Percentiles rank a stretch among this genome's conserved stretches.
phyloP scores from a whole-genome alignment of 2,888 invertebrate species.

The Allygus modestus region DNA sequence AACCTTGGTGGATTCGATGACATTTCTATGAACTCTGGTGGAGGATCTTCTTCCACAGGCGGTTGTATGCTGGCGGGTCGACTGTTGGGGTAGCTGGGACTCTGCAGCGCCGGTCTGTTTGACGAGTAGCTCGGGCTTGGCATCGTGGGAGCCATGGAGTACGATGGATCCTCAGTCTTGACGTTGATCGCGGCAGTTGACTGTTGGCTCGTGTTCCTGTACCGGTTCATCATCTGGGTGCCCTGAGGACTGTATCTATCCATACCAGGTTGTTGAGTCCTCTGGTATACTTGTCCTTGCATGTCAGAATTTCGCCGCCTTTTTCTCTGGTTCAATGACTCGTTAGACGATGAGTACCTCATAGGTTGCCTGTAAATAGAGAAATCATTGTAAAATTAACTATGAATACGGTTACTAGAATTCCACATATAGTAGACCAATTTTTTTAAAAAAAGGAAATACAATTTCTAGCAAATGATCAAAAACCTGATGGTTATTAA shows the following conservation, averaged over 20 bases:
- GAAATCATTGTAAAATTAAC: no score
- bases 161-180: conserved; percentile 19
- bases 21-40: conserved; percentile 55
- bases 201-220: neutral
- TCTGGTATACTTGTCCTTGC: conserved; percentile 1
- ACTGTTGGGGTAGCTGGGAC: neutral
- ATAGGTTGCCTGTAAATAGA: neutral
- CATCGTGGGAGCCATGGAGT: conserved; percentile 7
- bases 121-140: conserved; percentile 1
- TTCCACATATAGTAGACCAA: no score
- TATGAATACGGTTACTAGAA: no score
- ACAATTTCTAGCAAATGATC: no score
- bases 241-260: conserved; percentile 43
- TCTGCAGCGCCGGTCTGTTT: neutral
- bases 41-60: conserved; percentile 33
- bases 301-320: conserved; percentile 24
- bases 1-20: conserved; percentile 34
- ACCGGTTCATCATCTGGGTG: neutral
- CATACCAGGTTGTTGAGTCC: neutral
- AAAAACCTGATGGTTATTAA: no score
- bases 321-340: conserved; percentile 30
- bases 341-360: conserved; percentile 8
- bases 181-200: neutral
- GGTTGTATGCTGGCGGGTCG: conserved; percentile 29
- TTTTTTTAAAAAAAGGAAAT: no score